Conservation (phyloP, 2,888 invertebrate species). For the Mythimna ferrago region DNA sequence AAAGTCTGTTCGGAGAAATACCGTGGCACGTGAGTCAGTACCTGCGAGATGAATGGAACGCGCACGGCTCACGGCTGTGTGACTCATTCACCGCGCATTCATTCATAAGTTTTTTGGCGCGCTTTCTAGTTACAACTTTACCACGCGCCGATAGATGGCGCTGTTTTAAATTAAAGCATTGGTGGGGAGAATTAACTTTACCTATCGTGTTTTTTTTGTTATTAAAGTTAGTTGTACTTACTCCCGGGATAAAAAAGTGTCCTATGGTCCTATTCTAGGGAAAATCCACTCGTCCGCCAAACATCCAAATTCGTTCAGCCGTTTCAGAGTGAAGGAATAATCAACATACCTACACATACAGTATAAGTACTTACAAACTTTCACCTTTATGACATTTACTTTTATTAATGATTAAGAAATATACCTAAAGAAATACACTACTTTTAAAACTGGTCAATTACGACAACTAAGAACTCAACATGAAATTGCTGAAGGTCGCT, state of each 20-base stretch:
- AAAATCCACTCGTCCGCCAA: too few relatives aligned
- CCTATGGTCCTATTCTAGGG: too few relatives aligned
- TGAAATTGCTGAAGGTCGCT: not conserved
- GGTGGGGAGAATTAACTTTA: not conserved
- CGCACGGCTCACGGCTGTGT: conserved; percentile 58
- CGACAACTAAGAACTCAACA: not conserved
- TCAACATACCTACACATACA: too few relatives aligned
- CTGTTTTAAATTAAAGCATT: conserved; percentile 36
- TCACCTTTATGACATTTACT: too few relatives aligned
- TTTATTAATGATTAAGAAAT: not conserved
- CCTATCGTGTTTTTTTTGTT: not conserved
- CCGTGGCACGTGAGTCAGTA: conserved; percentile 74
- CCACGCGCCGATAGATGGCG: conserved; percentile 71
- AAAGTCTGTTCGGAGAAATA: conserved; percentile 75
- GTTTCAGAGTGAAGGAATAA: too few relatives aligned
- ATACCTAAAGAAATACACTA: not conserved
- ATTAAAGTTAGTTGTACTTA: too few relatives aligned
- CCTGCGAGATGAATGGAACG: conserved; percentile 79
- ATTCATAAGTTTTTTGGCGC: conserved; percentile 85
- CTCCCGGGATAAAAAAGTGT: too few relatives aligned
- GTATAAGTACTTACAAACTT: too few relatives aligned
- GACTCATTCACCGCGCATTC: conserved; percentile 79
- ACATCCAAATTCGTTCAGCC: too few relatives aligned
- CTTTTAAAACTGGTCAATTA: not conserved
- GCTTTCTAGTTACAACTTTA: conserved; percentile 68